phyloP scores from a whole-genome alignment of 2,888 invertebrate genomes.

The Tanypteryx hageni region DNA sequence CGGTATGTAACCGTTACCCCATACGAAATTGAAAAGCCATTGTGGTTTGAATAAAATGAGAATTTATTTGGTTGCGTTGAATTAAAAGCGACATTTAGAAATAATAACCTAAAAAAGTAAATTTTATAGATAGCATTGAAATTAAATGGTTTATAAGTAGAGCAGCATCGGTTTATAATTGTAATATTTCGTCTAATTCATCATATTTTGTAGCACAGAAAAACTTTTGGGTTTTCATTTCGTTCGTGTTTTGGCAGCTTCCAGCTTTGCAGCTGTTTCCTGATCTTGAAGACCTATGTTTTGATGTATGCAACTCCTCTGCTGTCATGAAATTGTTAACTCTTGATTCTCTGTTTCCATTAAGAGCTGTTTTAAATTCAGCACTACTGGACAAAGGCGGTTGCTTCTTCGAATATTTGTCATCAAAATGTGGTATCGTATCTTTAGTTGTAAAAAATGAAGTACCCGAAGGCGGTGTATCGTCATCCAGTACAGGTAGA shows the following conservation, averaged over 20 bases:
- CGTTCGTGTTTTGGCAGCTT: background rate
- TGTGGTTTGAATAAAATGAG: background rate
- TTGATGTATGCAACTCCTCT: background rate
- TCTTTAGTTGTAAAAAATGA: too few relatives aligned
- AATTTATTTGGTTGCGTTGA: background rate
- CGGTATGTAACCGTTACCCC: slow-evolving; percentile 32
- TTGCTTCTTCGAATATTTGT: too few relatives aligned
- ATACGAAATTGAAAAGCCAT: background rate
- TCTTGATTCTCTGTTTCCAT: too few relatives aligned
- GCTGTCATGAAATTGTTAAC: background rate
- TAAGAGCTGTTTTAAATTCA: too few relatives aligned
- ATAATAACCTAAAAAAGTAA: background rate
- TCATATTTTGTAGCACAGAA: background rate
- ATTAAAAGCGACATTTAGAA: too few relatives aligned
- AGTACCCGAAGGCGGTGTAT: too few relatives aligned
- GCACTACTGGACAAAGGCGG: too few relatives aligned
- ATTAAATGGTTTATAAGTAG: background rate
- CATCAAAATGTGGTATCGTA: too few relatives aligned
- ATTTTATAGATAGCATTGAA: background rate
- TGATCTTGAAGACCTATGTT: background rate
- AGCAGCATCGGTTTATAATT: background rate
- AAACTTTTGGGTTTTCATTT: background rate
- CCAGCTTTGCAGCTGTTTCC: background rate
- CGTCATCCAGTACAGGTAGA: too few relatives aligned
- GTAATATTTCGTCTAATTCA: slow-evolving; percentile 39